Conservation (phyloP, 2,888 invertebrate species). For the Ashinkailepas kermadecensis region DNA sequence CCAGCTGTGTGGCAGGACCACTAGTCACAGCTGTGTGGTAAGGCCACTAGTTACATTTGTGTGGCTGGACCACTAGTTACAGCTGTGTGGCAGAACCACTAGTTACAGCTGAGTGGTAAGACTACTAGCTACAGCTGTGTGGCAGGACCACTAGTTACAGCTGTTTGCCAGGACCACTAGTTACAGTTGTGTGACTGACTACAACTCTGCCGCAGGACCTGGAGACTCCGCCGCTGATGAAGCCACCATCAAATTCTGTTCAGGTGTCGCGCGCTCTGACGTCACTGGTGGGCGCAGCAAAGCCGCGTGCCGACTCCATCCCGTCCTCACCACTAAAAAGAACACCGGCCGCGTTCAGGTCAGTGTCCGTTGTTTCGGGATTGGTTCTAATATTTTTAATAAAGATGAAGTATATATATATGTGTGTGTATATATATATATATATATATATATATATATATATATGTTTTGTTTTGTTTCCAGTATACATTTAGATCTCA, state of each 20-base stretch:
- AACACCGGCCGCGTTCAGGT: not conserved
- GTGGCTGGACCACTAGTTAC: too few species aligned
- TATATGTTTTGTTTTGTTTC: not conserved
- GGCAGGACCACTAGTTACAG: too few species aligned
- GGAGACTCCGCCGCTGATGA: not conserved
- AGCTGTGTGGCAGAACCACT: too few species aligned
- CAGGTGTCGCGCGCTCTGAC: not conserved
- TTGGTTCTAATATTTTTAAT: too few species aligned
- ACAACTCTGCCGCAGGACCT: not conserved
- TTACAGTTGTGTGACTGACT: too few species aligned
- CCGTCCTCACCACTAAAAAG: conserved; percentile 2
- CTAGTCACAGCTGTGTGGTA: too few species aligned
- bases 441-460: conserved; percentile 16
- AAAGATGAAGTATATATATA: conserved; percentile 13
- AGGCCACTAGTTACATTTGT: too few species aligned
- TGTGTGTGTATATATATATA: conserved; percentile 19
- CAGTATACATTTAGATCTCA: too few species aligned
- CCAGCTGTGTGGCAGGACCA: too few species aligned
- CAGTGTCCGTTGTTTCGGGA: not conserved
- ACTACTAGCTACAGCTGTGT: too few species aligned
- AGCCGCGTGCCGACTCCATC: not conserved
- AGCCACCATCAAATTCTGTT: not conserved
- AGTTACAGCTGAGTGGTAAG: too few species aligned
- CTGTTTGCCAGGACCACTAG: too few species aligned
- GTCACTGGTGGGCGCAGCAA: not conserved